Conservation (phyloP, 1,140 invertebrate genomes). For the Lepidurus arcticus region DNA sequence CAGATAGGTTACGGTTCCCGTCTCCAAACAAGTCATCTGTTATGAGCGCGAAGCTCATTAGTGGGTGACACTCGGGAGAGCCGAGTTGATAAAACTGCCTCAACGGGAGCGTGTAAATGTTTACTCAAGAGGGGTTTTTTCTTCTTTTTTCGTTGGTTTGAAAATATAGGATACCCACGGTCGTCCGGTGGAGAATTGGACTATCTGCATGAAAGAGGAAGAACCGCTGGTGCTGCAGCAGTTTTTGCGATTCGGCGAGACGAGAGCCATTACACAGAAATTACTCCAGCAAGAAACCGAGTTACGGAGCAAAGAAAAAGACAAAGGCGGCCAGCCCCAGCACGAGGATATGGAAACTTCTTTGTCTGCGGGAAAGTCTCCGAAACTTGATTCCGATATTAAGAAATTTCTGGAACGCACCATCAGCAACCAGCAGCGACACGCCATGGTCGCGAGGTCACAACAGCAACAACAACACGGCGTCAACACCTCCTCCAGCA, state of each 20-base stretch:
- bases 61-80: constrained; percentile 20
- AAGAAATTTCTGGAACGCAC: constrained; percentile 53
- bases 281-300: constrained; percentile 57
- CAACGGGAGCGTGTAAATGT: constrained; percentile 23
- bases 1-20: background rate
- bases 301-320: constrained; percentile 27
- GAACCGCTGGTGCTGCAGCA: constrained; percentile 78
- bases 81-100: background rate
- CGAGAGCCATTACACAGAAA: constrained; percentile 71
- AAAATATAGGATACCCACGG: constrained; percentile 54
- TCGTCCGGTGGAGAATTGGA: constrained; percentile 70
- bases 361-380: background rate
- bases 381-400: constrained; percentile 51
- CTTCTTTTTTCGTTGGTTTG: constrained; percentile 17
- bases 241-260: constrained; percentile 77
- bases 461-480: constrained; percentile 1
- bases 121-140: background rate
- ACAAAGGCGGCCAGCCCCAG: constrained; percentile 37
- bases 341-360: constrained; percentile 30
- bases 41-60: constrained; percentile 17
- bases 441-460: background rate
- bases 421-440: constrained; percentile 30
- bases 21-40: constrained; percentile 21
- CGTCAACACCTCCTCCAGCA: constrained; percentile 31
- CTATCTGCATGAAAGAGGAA: constrained; percentile 72